These are phyloP conservation scores for Triops cancriformis DNA, from an alignment of 1,140 invertebrate genomes.

Conservation along the genomic window DNA sequence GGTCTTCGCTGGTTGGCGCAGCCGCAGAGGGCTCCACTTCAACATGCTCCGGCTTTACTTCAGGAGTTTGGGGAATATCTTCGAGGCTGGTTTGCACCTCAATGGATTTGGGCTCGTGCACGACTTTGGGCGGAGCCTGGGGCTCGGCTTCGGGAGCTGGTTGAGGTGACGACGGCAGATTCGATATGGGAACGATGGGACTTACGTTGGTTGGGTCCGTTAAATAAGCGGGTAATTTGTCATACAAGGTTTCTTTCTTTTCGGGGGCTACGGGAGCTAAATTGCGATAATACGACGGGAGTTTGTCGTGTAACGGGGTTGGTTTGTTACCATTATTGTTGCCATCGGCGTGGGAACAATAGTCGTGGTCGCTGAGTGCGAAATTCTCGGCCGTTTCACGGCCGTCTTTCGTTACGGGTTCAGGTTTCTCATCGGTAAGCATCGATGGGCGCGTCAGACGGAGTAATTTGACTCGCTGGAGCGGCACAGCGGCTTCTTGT, in stretches of 20 bases:
- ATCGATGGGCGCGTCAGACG: not conserved
- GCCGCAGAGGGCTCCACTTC: too few relatives aligned
- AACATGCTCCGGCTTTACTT: too few relatives aligned
- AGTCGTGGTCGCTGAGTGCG: constrained; percentile 1
- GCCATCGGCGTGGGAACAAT: not conserved
- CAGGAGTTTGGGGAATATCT: not conserved
- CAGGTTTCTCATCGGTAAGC: not conserved
- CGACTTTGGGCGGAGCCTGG: not conserved
- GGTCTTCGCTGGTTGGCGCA: not conserved
- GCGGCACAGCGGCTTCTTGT: not conserved
- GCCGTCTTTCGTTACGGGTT: not conserved
- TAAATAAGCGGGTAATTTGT: constrained; percentile 34
- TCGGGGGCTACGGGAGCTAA: constrained; percentile 14
- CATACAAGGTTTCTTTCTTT: constrained; percentile 28
- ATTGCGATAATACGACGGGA: constrained; percentile 27
- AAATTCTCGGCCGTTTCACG: not conserved
- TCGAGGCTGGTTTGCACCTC: not conserved
- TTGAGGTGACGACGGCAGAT: not conserved
- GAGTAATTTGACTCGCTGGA: not conserved
- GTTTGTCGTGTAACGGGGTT: constrained; percentile 17
- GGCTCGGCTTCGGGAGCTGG: not conserved
- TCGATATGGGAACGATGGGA: not conserved
- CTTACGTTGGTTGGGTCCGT: constrained; percentile 24
- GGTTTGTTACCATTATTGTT: not conserved
- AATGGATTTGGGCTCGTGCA: not conserved